Conservation (phyloP, 2,888 invertebrate genomes). For the Trimorus sp. region DNA sequence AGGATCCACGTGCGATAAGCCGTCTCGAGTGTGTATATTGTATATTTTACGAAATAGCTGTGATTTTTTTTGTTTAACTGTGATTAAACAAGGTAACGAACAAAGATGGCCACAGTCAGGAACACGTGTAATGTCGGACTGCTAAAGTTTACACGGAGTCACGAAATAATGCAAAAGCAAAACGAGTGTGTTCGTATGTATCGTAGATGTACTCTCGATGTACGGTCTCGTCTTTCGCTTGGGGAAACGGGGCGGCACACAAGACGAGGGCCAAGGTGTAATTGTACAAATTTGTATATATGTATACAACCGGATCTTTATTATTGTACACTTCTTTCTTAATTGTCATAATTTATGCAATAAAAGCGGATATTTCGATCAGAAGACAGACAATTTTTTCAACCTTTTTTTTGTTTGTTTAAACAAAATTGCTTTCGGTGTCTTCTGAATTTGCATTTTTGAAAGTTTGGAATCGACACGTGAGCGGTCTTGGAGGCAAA, state of each 20-base stretch:
- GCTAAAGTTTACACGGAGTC: too few species aligned
- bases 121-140: too few species aligned
- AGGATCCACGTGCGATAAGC: conserved; percentile 48
- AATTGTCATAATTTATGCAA: conserved; percentile 20
- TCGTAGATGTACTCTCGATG: conserved; percentile 64
- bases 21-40: conserved; percentile 71
- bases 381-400: too few species aligned
- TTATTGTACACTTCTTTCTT: conserved; percentile 48
- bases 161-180: conserved; percentile 29
- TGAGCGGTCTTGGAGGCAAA: too few species aligned
- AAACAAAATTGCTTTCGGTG: too few species aligned
- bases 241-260: conserved; percentile 19
- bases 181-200: conserved; percentile 24
- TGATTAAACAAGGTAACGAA: background rate
- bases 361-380: conserved; percentile 1
- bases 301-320: conserved; percentile 40
- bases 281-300: conserved; percentile 59
- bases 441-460: too few species aligned
- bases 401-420: too few species aligned
- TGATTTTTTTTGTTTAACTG: conserved; percentile 74
- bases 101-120: conserved; percentile 4
- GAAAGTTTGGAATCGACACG: too few species aligned
- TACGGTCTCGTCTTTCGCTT: conserved; percentile 38
- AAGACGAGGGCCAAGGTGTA: conserved; percentile 57
- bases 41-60: conserved; percentile 75